Evolutionary conservation across 2,797 vertebrate genomes (phyloP).

Genomic region (Fratercula arctica): DNA sequence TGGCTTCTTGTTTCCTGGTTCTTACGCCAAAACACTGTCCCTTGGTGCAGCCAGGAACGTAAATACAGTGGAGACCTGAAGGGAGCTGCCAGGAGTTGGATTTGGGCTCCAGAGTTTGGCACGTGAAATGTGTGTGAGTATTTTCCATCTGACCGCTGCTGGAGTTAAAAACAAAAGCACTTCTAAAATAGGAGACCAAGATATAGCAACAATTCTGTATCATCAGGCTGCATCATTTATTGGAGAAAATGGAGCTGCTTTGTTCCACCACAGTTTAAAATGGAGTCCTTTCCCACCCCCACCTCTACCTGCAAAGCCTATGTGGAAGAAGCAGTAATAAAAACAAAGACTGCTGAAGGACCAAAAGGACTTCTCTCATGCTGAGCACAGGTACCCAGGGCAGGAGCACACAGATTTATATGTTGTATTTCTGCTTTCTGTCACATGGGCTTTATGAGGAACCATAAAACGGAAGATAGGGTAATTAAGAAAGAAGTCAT

Average conservation of each 20-base stretch:
- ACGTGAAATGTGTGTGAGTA: background rate
- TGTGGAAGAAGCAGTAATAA: background rate
- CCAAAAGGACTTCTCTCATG: background rate
- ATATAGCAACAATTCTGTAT: background rate
- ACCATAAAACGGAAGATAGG: constrained; percentile 10
- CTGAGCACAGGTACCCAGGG: background rate
- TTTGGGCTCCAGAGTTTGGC: background rate
- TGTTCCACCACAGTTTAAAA: background rate
- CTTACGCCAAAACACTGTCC: background rate
- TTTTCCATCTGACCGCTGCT: background rate
- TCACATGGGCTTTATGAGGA: background rate
- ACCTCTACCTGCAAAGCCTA: background rate
- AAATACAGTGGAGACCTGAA: accelerated
- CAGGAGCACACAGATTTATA: background rate
- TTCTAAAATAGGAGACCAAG: background rate
- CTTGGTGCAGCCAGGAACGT: accelerated
- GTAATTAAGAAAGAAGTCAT: constrained; percentile 20
- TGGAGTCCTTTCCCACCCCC: background rate
- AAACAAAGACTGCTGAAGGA: background rate
- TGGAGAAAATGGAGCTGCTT: background rate
- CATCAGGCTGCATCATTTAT: background rate
- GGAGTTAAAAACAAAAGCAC: background rate
- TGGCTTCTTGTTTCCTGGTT: background rate
- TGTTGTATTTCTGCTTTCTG: background rate
- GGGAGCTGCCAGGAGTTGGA: background rate